These are phyloP conservation scores for Spodoptera picta DNA, from an alignment of 2,888 invertebrate species.

Conservation along the genomic window DNA sequence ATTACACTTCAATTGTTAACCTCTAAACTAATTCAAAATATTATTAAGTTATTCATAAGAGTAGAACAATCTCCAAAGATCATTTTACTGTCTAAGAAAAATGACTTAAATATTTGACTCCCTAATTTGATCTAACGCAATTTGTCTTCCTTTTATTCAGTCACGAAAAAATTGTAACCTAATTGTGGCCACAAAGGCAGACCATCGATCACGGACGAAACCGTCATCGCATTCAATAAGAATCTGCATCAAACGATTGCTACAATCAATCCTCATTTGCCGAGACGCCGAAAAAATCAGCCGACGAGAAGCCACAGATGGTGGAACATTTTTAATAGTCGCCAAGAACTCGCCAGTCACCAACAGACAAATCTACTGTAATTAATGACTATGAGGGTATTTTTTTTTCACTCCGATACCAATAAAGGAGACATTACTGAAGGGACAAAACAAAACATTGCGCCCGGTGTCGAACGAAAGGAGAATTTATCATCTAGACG, in stretches of 20 bases:
- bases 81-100: constrained; percentile 6
- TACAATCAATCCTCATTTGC: constrained; percentile 87
- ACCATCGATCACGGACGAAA: constrained; percentile 78
- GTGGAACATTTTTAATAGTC: constrained; percentile 83
- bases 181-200: constrained; percentile 57
- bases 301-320: constrained; percentile 72
- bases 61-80: constrained; percentile 2
- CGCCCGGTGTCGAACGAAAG: constrained; percentile 87
- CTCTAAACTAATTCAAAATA: background rate
- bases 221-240: constrained; percentile 76
- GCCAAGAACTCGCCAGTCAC: constrained; percentile 82
- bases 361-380: constrained; percentile 85
- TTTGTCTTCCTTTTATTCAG: constrained; percentile 34
- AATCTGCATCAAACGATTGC: constrained; percentile 84
- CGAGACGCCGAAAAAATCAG: constrained; percentile 60
- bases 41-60: background rate
- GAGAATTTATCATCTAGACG: constrained; percentile 88
- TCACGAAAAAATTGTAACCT: constrained; percentile 51
- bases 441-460: constrained; percentile 84
- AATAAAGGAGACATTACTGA: constrained; percentile 81
- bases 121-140: constrained; percentile 27
- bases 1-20: no score
- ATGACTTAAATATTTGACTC: constrained; percentile 13
- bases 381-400: constrained; percentile 84
- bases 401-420: constrained; percentile 79